Base-by-base conservation (phyloP, 2,797 vertebrate species). In the Lagocephalus sceleratus region DNA sequence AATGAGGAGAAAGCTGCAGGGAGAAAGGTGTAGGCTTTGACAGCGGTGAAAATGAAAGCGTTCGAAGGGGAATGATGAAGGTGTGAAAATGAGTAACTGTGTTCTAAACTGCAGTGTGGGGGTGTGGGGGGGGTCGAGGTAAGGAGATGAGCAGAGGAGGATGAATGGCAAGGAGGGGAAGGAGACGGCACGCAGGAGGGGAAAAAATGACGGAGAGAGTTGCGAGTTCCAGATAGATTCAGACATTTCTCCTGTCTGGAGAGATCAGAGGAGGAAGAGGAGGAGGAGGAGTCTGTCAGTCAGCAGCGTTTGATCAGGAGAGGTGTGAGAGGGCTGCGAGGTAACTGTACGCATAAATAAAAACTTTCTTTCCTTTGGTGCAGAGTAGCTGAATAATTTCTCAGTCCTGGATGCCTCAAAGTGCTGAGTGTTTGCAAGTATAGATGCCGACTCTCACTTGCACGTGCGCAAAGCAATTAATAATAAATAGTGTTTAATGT, bases 11-110 rank as follows among this genome's bases (percentile, higher is more conserved):
- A 69, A 57, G 53, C 47, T 51, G 66, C 57, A 57, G 57, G 45
- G 67, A 63, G 54, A 58, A 73, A 74, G 71, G 71, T 76, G 77
- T 73, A 71, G 75, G 57, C 58, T 75, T 76, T 57, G 64, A 82
- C 64, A 6, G 57, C 56, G 56, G 70, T n/a, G 75, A 71, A 83
- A 83, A 87, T 86, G 60, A 85, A 84, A 86, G 64, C 60, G 65
- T 82, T 83, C 68, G 71, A 32, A 72, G 76, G 68, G 42, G 71
- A 83, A 68, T 1, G 66, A 63, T 60, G 52, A 60, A 49, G 45
- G 72, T 75, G 78, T 75, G 78, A 81, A 77, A 77, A 69, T 70
- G 73, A 78, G 63, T 45, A 72, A 79, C 82, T 54, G 73, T 78
- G 79, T 73, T 73, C 63, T 74, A 63, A 84, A 74, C 41, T 20